Evolutionary conservation across 2,888 invertebrate genomes (phyloP).

Genomic region (Caenorhabditis imperialis): DNA sequence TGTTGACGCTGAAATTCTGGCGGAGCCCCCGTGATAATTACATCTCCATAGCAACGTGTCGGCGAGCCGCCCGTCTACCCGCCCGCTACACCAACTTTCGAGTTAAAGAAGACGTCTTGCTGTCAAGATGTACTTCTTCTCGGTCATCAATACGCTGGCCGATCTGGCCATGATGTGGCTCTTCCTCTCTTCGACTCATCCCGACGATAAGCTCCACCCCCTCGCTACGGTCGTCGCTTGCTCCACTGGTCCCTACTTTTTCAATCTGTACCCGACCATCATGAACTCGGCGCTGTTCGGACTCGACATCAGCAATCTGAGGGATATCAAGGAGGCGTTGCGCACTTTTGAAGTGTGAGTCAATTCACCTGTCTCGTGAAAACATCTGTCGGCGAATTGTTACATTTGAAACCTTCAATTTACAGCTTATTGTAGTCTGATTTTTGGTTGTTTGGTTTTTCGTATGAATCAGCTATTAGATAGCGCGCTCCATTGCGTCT

Average conservation of each 20-base stretch:
- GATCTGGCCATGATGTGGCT: conserved; percentile 49
- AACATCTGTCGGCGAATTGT: too few species aligned
- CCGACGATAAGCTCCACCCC: conserved; percentile 25
- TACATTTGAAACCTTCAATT: too few species aligned
- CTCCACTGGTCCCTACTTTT: conserved; percentile 36
- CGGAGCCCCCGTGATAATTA: too few species aligned
- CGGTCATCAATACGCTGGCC: conserved; percentile 26
- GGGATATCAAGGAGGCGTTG: conserved; percentile 16
- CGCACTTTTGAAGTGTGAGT: conserved; percentile 25
- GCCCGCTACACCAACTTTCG: too few species aligned
- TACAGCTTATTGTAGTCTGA: too few species aligned
- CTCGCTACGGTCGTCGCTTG: conserved; percentile 18
- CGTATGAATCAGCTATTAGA: too few species aligned
- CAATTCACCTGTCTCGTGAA: too few species aligned
- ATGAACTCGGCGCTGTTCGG: conserved; percentile 33
- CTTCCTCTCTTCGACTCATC: conserved; percentile 10
- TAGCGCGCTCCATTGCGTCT: too few species aligned
- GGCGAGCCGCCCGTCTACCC: too few species aligned
- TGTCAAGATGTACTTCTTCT: conserved; percentile 42
- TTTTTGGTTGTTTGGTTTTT: too few species aligned
- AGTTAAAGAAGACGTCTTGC: conserved; percentile 3
- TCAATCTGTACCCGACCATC: conserved; percentile 41
- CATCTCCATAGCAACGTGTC: too few species aligned
- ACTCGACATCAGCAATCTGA: conserved; percentile 11
- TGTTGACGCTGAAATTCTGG: too few species aligned